These are phyloP conservation scores for Chironomus striatipennis DNA, from an alignment of 1,140 invertebrate species.

Conservation along the genomic window DNA sequence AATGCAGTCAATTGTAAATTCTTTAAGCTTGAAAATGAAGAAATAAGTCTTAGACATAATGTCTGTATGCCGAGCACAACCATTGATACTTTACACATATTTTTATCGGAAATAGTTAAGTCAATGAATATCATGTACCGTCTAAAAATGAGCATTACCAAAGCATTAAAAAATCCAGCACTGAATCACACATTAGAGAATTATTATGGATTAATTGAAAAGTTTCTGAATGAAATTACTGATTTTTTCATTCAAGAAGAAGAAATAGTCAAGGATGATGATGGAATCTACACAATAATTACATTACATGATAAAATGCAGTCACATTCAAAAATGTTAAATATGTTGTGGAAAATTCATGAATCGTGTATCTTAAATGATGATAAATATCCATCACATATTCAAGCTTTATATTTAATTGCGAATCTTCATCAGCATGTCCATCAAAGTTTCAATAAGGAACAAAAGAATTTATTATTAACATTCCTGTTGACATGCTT, in stretches of 20 bases:
- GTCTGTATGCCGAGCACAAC: constrained; percentile 31
- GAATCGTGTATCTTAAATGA: not conserved
- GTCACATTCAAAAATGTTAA: constrained; percentile 19
- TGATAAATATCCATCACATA: constrained; percentile 26
- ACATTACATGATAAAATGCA: not conserved
- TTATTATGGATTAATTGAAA: not conserved
- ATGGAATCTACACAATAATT: not conserved
- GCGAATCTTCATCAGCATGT: constrained; percentile 26
- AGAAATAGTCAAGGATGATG: not conserved
- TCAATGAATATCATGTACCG: not conserved
- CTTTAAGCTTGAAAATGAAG: constrained; percentile 30
- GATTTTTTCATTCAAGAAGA: not conserved
- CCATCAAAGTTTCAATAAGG: not conserved
- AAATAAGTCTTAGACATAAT: constrained; percentile 29
- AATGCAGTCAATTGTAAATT: constrained; percentile 32
- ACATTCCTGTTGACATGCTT: constrained; percentile 28
- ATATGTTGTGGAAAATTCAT: constrained; percentile 20
- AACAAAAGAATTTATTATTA: constrained; percentile 27
- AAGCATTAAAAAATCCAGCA: not conserved
- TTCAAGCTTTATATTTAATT: constrained; percentile 31
- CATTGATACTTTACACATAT: constrained; percentile 27
- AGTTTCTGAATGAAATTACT: not conserved
- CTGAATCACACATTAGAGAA: not conserved
- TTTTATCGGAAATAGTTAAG: not conserved
- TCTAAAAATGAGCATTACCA: not conserved